A percentile compares a stretch with the other conserved stretches of the same genome.
Conservation (phyloP, 2,888 invertebrate genomes). For the Torymus texanus region DNA sequence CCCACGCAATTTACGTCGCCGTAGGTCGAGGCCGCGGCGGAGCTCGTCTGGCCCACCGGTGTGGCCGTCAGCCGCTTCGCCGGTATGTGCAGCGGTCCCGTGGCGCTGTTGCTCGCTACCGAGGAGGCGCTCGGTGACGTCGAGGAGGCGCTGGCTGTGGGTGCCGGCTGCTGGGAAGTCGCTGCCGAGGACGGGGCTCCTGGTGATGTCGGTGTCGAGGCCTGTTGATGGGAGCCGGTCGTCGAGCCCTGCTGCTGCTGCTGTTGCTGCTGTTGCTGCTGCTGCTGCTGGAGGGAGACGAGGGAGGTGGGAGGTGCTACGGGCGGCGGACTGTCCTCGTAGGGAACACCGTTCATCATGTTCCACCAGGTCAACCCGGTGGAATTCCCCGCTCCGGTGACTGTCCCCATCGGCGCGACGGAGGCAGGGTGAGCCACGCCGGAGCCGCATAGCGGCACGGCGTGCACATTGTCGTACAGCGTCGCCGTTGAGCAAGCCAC, state of each 20-base stretch:
- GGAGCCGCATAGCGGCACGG: constrained; percentile 79
- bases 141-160: constrained; percentile 81
- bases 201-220: constrained; percentile 77
- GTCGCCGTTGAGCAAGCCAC: constrained; percentile 89
- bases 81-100: constrained; percentile 91
- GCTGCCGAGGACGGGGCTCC: constrained; percentile 73
- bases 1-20: constrained; percentile 71
- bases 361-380: constrained; percentile 88
- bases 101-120: constrained; percentile 81
- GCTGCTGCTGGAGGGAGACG: constrained; percentile 73
- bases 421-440: constrained; percentile 75
- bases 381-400: constrained; percentile 89
- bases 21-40: constrained; percentile 73
- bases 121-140: constrained; percentile 79
- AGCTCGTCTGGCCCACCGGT: constrained; percentile 59
- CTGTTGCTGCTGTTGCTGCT: constrained; percentile 74
- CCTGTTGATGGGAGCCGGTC: constrained; percentile 77
- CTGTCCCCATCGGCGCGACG: constrained; percentile 77
- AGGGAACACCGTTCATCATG: constrained; percentile 89
- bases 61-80: constrained; percentile 84
- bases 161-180: constrained; percentile 68
- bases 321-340: constrained; percentile 82
- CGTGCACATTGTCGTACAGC: constrained; percentile 89
- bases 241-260: constrained; percentile 76
- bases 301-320: constrained; percentile 74